Conservation (phyloP, 37 sponge, comb jelly and placozoan genomes). For the Crambe crambe region DNA sequence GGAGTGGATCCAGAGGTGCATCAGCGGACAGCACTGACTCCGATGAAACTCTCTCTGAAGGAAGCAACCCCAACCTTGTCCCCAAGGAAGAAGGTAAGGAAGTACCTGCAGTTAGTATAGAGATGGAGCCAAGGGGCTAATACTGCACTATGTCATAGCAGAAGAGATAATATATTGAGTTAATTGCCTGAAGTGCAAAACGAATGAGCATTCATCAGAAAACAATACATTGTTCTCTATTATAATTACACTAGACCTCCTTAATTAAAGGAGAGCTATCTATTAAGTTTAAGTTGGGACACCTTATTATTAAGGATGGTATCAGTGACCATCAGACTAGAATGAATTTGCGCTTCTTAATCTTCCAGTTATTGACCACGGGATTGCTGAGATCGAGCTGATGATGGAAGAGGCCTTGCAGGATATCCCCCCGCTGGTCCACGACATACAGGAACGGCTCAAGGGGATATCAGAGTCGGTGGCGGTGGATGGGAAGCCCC, state of each 20-base stretch:
- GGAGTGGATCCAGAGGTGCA: neutral
- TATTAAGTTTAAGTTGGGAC: neutral
- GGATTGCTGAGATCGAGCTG: conserved; percentile 59
- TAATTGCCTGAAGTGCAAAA: no score
- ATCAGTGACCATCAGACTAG: no score
- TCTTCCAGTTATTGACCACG: conserved; percentile 74
- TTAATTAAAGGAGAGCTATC: no score
- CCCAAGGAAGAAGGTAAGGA: conserved; percentile 79
- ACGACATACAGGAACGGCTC: conserved; percentile 79
- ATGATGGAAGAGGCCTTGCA: conserved; percentile 77
- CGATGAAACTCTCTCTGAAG: conserved; percentile 39
- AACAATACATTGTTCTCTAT: no score
- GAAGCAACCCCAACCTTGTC: conserved; percentile 18
- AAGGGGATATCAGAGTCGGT: conserved; percentile 62
- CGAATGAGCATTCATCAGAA: no score
- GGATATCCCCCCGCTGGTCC: conserved; percentile 66
- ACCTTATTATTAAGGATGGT: no score
- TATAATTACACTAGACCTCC: no score
- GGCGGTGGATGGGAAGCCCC: conserved; percentile 66
- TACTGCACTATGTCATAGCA: neutral
- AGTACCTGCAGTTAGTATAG: neutral
- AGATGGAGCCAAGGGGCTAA: neutral
- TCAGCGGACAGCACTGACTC: conserved; percentile 19
- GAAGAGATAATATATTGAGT: no score
- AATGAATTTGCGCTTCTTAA: no score